Base-by-base conservation (phyloP, 2,113 vertebrate species). In the Elephas maximus region DNA sequence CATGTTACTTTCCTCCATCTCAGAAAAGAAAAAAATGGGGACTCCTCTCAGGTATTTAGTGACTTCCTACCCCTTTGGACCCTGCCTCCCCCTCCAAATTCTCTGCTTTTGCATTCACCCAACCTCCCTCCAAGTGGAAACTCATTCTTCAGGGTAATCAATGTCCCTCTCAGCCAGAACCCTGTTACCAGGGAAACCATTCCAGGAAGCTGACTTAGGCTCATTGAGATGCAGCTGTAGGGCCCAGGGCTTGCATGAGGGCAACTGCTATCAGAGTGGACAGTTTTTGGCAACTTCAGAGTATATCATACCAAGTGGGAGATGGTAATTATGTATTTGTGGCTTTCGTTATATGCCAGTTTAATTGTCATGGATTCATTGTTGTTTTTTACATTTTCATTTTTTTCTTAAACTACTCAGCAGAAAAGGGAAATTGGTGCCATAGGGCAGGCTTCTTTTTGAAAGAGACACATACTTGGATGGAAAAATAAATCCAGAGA, bases 111-210 rank as follows among this genome's bases (percentile, higher is more conserved):
- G 93, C 89, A 97, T 98, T 97, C 93, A 91, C 90, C 95, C 95
- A 96, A 91, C 88, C 88, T 98, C 95, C 92, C 71, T 98, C 94
- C 96, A 97, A 97, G 92, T 97, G 80, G 97, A 98, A 97, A 93
- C 97, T 98, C 95, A 93, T 97, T 98, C 98, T 97, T 98, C 73
- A 33, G 94, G 98, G 94, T 98, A 98, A 99, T 99, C 98, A 98
- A 98, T 99, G 98, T 97, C 96, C 96, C 96, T 97, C 98, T 98
- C 94, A 98, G 98, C 98, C 98, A 97, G 97, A 98, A 98, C 97
- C 89, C 95, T 48, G 97, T 98, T 98, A 98, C 98, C 97, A 98
- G 94, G 98, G 98, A 98, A 97, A 97, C 97, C 97, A 93, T 97
- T 96, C 90, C 88, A 97, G 90, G 92, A 94, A 97, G 97, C 94